phyloP scores from a whole-genome alignment of 2,888 invertebrate genomes.

The Stratiomys singularior region DNA sequence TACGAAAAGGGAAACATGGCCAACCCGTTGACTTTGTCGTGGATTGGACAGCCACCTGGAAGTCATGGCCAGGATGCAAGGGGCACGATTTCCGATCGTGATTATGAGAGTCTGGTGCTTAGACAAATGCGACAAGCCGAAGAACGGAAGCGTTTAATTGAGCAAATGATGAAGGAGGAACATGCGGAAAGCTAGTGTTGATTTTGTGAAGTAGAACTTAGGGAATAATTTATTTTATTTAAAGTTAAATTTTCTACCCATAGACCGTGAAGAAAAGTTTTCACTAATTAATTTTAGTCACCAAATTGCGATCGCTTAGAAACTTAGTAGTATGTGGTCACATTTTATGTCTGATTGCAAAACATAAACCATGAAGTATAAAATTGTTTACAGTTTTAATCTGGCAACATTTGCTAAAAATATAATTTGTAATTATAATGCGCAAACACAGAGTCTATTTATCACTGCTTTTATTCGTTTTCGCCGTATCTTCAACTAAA shows the following conservation, averaged over 20 bases:
- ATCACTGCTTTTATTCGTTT: conserved; percentile 59
- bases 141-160: conserved; percentile 80
- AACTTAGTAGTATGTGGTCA: too few species aligned
- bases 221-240: not conserved
- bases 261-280: too few species aligned
- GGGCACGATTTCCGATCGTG: conserved; percentile 71
- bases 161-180: conserved; percentile 70
- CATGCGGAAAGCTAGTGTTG: conserved; percentile 53
- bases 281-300: too few species aligned
- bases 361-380: too few species aligned
- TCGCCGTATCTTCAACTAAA: conserved; percentile 73
- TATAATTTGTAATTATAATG: not conserved
- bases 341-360: too few species aligned
- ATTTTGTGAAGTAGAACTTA: not conserved
- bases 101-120: conserved; percentile 85
- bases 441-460: conserved; percentile 11
- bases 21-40: conserved; percentile 79
- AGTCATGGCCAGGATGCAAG: conserved; percentile 62
- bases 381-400: too few species aligned
- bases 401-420: not conserved
- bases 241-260: not conserved
- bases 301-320: too few species aligned
- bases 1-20: conserved; percentile 71
- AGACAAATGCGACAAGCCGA: conserved; percentile 85
- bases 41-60: conserved; percentile 69